Percentiles rank a stretch among this genome's conserved stretches.
Evolutionary conservation across 1,140 invertebrate species (phyloP).

Genomic region (Bombus haemorrhoidalis): DNA sequence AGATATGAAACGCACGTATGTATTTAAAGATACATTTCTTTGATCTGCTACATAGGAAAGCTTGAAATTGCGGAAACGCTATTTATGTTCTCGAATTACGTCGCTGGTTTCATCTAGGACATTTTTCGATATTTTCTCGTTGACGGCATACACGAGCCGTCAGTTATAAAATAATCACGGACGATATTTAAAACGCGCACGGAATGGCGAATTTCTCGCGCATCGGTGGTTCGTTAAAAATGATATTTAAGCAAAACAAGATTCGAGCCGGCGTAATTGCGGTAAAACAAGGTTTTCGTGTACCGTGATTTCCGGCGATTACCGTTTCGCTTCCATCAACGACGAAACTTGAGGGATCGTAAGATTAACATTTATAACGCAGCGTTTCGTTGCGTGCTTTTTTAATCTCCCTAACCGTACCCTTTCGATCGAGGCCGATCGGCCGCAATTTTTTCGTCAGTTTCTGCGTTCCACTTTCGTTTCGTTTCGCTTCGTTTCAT

Average conservation of each 20-base stretch:
- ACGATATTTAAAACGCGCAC: background rate
- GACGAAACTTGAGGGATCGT: conserved; percentile 13
- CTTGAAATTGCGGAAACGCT: background rate
- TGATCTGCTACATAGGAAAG: no score
- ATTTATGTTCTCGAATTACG: background rate
- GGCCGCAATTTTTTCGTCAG: conserved; percentile 19
- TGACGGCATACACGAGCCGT: no score
- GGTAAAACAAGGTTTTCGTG: conserved; percentile 25
- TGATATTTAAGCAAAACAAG: conserved; percentile 19
- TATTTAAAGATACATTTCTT: background rate
- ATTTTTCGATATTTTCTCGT: background rate
- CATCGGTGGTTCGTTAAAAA: background rate
- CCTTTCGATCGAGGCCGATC: no score
- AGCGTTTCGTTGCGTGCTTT: background rate
- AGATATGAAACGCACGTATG: background rate
- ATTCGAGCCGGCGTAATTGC: conserved; percentile 29
- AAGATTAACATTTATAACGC: conserved; percentile 45
- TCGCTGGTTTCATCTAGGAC: background rate
- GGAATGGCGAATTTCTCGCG: background rate
- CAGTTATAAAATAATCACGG: background rate
- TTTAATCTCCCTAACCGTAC: background rate
- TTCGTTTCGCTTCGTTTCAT: background rate
- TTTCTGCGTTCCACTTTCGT: conserved; percentile 19
- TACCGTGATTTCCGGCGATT: conserved; percentile 23
- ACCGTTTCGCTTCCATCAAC: conserved; percentile 29